These are phyloP conservation scores for Peromyscus polionotus DNA, from an alignment of 2,113 vertebrate genomes.

Conservation along the genomic window DNA sequence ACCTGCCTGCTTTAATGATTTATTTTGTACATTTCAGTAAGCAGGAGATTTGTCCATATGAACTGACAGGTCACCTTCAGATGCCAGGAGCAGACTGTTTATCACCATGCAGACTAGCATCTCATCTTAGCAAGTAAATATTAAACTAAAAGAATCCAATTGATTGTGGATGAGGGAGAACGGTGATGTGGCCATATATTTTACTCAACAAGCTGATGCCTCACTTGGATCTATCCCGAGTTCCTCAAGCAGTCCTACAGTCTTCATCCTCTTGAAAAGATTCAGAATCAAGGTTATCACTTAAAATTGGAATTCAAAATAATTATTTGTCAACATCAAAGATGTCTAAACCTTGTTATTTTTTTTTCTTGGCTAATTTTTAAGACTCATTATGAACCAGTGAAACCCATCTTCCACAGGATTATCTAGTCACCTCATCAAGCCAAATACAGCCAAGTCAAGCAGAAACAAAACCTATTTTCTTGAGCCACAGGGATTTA, in stretches of 20 bases:
- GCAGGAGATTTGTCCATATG: slow-evolving; percentile 99
- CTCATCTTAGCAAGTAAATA: slow-evolving; percentile 99
- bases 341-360: slow-evolving; percentile 84
- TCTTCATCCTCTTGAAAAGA: slow-evolving; percentile 93
- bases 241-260: slow-evolving; percentile 86
- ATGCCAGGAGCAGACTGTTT: slow-evolving; percentile 99
- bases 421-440: neutral
- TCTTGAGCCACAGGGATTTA: neutral
- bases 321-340: slow-evolving; percentile 95
- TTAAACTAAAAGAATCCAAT: slow-evolving; percentile 99
- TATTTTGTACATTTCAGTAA: slow-evolving; percentile 99
- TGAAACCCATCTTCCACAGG: neutral
- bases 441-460: slow-evolving; percentile 36
- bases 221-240: slow-evolving; percentile 86
- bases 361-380: slow-evolving; percentile 77
- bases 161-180: slow-evolving; percentile 98
- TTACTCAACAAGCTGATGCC: slow-evolving; percentile 95
- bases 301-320: slow-evolving; percentile 94
- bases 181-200: slow-evolving; percentile 96
- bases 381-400: slow-evolving; percentile 10
- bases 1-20: slow-evolving; percentile 99
- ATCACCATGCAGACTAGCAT: slow-evolving; percentile 99
- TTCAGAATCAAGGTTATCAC: slow-evolving; percentile 94
- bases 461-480: slow-evolving; percentile 17
- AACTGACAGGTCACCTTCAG: slow-evolving; percentile 99